Base-by-base conservation (phyloP, 2,113 vertebrate genomes). In the Zootoca vivipara region DNA sequence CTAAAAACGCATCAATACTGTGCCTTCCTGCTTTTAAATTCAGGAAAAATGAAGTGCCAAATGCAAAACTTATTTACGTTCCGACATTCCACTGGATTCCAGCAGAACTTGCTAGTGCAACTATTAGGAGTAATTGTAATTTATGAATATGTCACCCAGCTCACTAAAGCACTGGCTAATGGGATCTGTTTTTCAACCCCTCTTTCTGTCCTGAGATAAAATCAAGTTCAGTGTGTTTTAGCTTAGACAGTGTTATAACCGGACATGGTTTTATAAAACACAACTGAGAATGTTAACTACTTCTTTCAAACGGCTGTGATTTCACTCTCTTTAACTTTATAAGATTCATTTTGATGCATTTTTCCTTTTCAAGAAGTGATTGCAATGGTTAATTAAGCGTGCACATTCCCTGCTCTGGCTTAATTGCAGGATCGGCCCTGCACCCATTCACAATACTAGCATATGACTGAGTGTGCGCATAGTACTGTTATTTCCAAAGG, bases 1-100 rank as follows among this genome's bases (percentile, higher is more conserved):
- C 30, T 78, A 12, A 28, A 58, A 78, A 83, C 40, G 28, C 42
- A 86, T 70, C 65, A 56, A 70, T 82, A 86, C 30, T 78, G 89
- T 86, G 85, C 89, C 89, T 90, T 90, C 85, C 82, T 86, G 72
- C 40, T 78, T 88, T 78, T 83, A 30, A 77, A 88, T 56, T 83
- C 70, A 82, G 78, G 79, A 28, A 65, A 70, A 70, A 65, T 12
- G 13, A 75, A 83, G 73, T 86, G 85, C 85, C 85, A 78, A 56
- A 67, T 78, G 15, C 26, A 62, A 83, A 70, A 7, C 4, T 1
- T 22, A 18, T 65, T 65, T n/a, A 73, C 74, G 62, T 85, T 33
- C 30, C 16, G 33, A 82, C 72, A 82, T 82, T 81, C 70, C 24
- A 77, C 1, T 56, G 58, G 26, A 18, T 56, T 77, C 78, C 40